Base-by-base conservation (phyloP, 1,140 invertebrate genomes). In the Phthorimaea operculella region DNA sequence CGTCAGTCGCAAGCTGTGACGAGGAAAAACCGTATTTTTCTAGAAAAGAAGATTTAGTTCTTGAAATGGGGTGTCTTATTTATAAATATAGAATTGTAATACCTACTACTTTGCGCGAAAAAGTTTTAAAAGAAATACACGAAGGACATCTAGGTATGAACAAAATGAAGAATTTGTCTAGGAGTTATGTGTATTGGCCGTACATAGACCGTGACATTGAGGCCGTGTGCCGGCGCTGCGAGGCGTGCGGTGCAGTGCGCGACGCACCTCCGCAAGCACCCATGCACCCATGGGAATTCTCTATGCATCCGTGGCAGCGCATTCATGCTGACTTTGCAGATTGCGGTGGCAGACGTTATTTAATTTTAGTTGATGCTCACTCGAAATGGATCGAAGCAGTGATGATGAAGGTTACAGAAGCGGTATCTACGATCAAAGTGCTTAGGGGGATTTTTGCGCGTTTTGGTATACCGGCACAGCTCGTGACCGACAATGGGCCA, bases 151-250 rank as follows among this genome's bases (percentile, higher is more conserved):
- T 66, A 8, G 81, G 81, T 8, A 69, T 82, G 9, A 65, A 69
- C 9, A 66, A 65, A 54, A 87, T 84, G 73, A 87, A 87, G 58
- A 49, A 15, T 18, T 45, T 83, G n/a, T 85, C 82, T 12, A 34
- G 75, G 11, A 62, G 49, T 34, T 71, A 81, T 53, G 58, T 83
- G 12, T 87, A 72, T 67, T 87, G 75, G 75, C 76, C 72, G 15
- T 57, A 60, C 14, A 65, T 87, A 0, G 72, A 87, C 54, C 18
- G 39, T 5, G 69, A 79, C 0, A 79, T 87, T 10, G 59, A 72
- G 48, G 14, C 21, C 12, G 39, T 55, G 21, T 53, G 44, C 6
- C 36, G 48, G n/a, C 14, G 17, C 2, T 58, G 56, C 33, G 50
- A 44, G 34, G 8, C 51, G 28, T 58, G 56, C 33, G n/a, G 50